Base-by-base conservation (phyloP, 2,797 vertebrate genomes). In the Cetoscarus ocellatus region DNA sequence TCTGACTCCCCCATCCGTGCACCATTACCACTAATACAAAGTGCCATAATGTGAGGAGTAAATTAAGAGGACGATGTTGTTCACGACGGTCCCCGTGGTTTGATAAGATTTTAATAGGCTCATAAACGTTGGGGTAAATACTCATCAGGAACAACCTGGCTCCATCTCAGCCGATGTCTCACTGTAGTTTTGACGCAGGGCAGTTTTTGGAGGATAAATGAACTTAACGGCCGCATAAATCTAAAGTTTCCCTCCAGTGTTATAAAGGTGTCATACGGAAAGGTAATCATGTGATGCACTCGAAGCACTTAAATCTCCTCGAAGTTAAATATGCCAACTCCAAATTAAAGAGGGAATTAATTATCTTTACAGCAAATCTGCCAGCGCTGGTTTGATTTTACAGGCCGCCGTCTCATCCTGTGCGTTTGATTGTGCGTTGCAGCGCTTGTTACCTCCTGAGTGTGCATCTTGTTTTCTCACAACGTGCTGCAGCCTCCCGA, bases 21-120 rank as follows among this genome's bases (percentile, higher is more conserved):
- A 58, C 61, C 63, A 73, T 79, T 68, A 77, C 44, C 54, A 15
- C 63, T 51, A 67, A 83, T 80, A 74, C 66, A 85, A 61, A 49
- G 18, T 19, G 48, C 48, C 48, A 57, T 67, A 70, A 79, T 75
- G 68, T 66, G 7, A 5, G 38, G 19, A 13, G 3, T 76, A 69
- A 85, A 79, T 86, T 55, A 72, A 49, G 48, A 77, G 48, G 71
- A 67, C 6, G 12, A 56, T 56, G 67, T 56, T 77, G 59, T 73
- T 86, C 39, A 53, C 10, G 55, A 48, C 18, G 6, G 40, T 51
- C 57, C 65, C 2, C 1, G 6, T 59, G 59, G 47, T 65, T 75
- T 71, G 75, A 84, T 80, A 67, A 67, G 60, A 66, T 68, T 82
- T 81, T 83, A 85, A 85, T 75, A 47, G 79, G 34, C 69, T 79